Base-by-base conservation (phyloP, 2,797 vertebrate species). In the Ara ararauna region DNA sequence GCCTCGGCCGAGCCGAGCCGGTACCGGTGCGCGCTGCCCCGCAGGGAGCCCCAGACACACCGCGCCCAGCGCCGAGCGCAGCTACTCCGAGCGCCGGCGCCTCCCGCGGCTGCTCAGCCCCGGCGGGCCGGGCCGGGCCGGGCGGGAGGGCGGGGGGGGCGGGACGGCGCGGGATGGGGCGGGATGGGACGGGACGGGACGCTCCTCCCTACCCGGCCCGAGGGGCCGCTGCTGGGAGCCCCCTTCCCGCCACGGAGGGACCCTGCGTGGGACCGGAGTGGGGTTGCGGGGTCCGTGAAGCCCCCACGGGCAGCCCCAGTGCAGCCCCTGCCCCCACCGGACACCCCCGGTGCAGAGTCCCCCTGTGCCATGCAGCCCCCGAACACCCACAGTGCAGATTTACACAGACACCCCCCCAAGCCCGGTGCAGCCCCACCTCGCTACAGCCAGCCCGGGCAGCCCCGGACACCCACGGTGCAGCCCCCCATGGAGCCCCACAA, bases 81-180 rank as follows among this genome's bases (percentile, higher is more conserved):
- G 71, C 75, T 60, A 87, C 84, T 94, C 90, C 87, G 45, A 92
- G 80, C 90, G 83, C 87, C 81, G 87, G 87, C 93, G 74, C 90
- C 93, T 93, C 90, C 93, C 87, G 93, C 87, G 56, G 96, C 94
- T 93, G 90, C 94, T 95, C 96, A 95, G 83, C 96, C 50, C 96
- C 90, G 70, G 90, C 87, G 93, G 87, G 91, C 79, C 87, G 78
- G 90, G 68, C 4, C 51, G 30, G 79, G 56, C 12, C 7, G 60
- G 72, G 19, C 26, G 79, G 84, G 50, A 9, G 45, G 68, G 74
- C 4, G 48, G 50, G 50, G 9, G 60, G 73, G 19, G 27, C 36
- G 79, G 84, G 45, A 8, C 51, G 64, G 74, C 6, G 44, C 51
- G 68, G 70, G 34, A 73, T 34, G 34, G 34, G 34, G 34, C 34